Evolutionary conservation across 2,888 invertebrate genomes (phyloP), one percentile per base, ranked within the genome.

Genomic region (Acleris holmiana): DNA sequence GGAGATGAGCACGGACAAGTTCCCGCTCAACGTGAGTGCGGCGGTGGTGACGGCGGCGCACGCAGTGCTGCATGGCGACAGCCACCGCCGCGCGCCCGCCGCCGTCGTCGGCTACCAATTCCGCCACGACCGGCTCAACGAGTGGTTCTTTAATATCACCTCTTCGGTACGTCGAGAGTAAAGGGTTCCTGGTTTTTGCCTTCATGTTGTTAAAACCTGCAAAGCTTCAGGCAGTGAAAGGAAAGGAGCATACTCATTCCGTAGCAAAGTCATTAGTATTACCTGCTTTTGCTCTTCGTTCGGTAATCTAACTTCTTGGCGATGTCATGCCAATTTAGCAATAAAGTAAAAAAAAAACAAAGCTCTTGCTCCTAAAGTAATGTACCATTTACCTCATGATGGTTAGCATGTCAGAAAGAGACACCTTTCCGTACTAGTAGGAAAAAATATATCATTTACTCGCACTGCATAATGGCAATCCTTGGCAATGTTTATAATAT

Each of bases 21-120:
- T 83, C 6, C 91, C 90, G 0, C 84, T 93, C 18, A 94, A 95
- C 67, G 94, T 95, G 44, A 93, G 94, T 68, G 92, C 94, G 47
- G 95, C 96, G 0, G 85, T 96, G 72, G 96, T 98, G 15, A 98
- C 98, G 1, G 98, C 97, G 1, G 96, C 97, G 59, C 96, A 97
- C 80, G 98, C 98, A 0, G 95, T 98, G 54, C 97, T 95, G 76
- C 94, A 95, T 57, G 87, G 85, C 15, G 94, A 94, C 70, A 94
- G 93, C 0, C 92, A 92, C 29, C 93, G 91, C 76, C 94, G 94
- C 67, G 93, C 95, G 0, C 95, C 95, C 3, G 95, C 94, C 0
- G 95, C 95, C 0, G 95, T 95, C 8, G 94, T 95, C 25, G 96
- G 96, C 4, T 96, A 96, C 74, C 98, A 98, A 79, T 97, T 98